These are phyloP conservation scores for Oncorhynchus masou DNA, from an alignment of 2,113 vertebrate species.

Conservation along the genomic window DNA sequence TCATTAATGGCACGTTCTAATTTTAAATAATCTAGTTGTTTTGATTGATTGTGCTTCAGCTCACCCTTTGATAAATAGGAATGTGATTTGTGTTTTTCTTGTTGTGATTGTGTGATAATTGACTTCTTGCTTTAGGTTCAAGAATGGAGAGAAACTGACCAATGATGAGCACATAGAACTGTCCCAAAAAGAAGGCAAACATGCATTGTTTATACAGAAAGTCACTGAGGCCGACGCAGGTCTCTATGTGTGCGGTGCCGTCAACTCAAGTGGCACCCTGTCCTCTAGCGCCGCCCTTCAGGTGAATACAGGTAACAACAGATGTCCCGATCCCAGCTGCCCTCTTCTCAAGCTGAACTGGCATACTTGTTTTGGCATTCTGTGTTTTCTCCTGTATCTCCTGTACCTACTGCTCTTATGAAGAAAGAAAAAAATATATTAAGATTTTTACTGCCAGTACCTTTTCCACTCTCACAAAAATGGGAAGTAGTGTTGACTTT, in stretches of 20 bases:
- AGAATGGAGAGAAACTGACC: conserved; percentile 80
- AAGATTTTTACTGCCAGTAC: conserved; percentile 3
- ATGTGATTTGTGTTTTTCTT: background rate
- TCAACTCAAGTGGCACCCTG: conserved; percentile 69
- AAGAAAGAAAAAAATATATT: background rate
- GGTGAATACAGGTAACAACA: conserved; percentile 77
- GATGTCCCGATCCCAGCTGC: conserved; percentile 43
- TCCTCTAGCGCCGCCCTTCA: conserved; percentile 77
- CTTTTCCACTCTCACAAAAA: background rate
- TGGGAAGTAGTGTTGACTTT: background rate
- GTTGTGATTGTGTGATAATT: conserved; percentile 66
- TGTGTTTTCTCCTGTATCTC: conserved; percentile 84
- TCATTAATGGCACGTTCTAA: background rate
- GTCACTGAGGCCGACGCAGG: conserved; percentile 76
- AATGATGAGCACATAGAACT: conserved; percentile 78
- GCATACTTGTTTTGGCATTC: conserved; percentile 70
- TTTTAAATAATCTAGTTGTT: background rate
- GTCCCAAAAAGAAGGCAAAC: conserved; percentile 80
- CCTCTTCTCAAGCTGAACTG: conserved; percentile 74
- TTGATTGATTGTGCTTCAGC: conserved; percentile 11
- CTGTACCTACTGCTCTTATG: conserved; percentile 73
- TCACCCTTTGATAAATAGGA: background rate
- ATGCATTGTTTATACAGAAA: conserved; percentile 79
- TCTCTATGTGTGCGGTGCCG: conserved; percentile 75
- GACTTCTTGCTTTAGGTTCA: conserved; percentile 87